Conservation (phyloP, 2,888 invertebrate species). For the Erebia aethiops region DNA sequence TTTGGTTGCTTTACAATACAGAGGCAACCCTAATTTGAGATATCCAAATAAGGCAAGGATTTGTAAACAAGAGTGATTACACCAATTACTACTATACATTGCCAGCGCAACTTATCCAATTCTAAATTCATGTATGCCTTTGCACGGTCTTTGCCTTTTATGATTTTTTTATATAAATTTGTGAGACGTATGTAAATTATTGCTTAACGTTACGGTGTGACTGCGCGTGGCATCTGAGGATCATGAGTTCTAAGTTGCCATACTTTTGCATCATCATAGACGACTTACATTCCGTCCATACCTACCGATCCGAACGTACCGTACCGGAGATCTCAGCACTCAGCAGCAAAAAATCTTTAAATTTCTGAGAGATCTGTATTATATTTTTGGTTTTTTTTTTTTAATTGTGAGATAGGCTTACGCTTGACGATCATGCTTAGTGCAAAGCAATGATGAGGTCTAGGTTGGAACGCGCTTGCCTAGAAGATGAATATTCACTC, state of each 20-base stretch:
- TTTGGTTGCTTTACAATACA: not conserved
- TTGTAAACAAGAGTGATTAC: constrained; percentile 43
- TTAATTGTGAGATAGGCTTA: too few relatives aligned
- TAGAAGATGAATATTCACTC: too few relatives aligned
- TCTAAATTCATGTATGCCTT: constrained; percentile 34
- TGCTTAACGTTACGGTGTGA: not conserved
- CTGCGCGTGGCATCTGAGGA: not conserved
- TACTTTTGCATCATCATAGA: too few relatives aligned
- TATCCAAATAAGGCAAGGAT: constrained; percentile 41
- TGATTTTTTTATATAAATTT: constrained; percentile 18
- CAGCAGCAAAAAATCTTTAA: too few relatives aligned
- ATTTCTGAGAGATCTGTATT: too few relatives aligned
- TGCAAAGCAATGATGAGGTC: too few relatives aligned
- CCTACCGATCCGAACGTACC: too few relatives aligned
- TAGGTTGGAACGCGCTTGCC: too few relatives aligned
- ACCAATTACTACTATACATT: constrained; percentile 38
- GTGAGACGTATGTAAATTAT: constrained; percentile 9
- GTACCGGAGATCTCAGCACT: too few relatives aligned
- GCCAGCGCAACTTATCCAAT: constrained; percentile 30
- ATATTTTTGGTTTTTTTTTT: too few relatives aligned
- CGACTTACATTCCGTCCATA: too few relatives aligned
- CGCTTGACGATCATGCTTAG: too few relatives aligned
- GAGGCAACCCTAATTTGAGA: constrained; percentile 19
- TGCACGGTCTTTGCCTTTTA: constrained; percentile 29
- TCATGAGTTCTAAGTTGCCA: not conserved